phyloP scores from a whole-genome alignment of 1,140 invertebrate genomes.

The Stegodyphus dumicola region DNA sequence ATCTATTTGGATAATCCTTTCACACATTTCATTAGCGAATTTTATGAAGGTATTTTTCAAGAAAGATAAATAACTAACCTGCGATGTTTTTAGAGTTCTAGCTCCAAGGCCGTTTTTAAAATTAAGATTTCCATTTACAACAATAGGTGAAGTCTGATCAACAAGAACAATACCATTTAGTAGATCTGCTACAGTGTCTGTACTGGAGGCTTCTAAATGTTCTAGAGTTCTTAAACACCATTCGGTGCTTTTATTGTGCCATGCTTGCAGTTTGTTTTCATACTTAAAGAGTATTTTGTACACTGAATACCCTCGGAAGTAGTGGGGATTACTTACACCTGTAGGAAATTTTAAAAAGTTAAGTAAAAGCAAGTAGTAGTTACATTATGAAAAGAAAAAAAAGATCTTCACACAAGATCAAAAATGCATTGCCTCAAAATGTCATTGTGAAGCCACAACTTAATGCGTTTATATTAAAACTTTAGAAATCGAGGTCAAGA shows the following conservation, averaged over 20 bases:
- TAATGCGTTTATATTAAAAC: no score
- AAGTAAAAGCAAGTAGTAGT: neutral
- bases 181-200: neutral
- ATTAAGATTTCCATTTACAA: slow-evolving; percentile 30
- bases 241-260: slow-evolving; percentile 28
- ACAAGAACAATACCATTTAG: slow-evolving; percentile 32
- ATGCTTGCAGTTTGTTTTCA: slow-evolving; percentile 35
- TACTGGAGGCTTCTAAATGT: neutral
- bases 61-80: slow-evolving; percentile 1
- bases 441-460: no score
- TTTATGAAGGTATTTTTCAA: no score
- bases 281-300: slow-evolving; percentile 43
- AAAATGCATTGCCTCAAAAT: neutral
- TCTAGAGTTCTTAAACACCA: slow-evolving; percentile 48
- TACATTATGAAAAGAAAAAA: neutral
- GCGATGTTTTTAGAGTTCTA: slow-evolving; percentile 8
- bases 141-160: slow-evolving; percentile 34
- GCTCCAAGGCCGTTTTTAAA: slow-evolving; percentile 40
- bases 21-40: no score
- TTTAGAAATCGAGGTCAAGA: no score
- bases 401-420: neutral
- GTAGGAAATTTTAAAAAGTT: neutral
- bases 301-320: neutral
- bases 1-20: no score
- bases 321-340: slow-evolving; percentile 42